phyloP scores from a whole-genome alignment of 2,113 vertebrate species.

The Climacteris rufus region DNA sequence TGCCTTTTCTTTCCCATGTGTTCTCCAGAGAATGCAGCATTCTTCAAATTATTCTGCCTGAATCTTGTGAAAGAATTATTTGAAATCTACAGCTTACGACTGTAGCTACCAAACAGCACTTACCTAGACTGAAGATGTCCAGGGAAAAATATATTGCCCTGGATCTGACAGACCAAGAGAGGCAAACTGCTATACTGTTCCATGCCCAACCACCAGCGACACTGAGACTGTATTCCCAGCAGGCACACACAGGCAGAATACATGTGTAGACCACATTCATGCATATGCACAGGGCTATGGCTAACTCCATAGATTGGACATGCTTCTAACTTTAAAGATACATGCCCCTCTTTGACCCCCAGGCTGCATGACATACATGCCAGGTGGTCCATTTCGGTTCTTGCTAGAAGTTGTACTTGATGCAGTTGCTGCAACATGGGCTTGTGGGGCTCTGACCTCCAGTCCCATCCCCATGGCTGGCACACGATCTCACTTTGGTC shows the following conservation, averaged over 20 bases:
- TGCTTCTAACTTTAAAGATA: neutral
- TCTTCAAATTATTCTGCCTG: neutral
- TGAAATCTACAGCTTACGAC: neutral
- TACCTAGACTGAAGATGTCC: neutral
- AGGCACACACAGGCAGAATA: neutral
- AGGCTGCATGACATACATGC: neutral
- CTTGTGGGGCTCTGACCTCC: neutral
- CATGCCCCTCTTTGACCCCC: accelerated
- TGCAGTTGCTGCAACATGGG: neutral
- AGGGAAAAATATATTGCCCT: neutral
- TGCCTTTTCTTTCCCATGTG: neutral
- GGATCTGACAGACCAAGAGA: neutral
- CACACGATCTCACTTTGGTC: accelerated
- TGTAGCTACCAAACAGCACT: neutral
- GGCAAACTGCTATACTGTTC: neutral
- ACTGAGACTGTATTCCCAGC: neutral
- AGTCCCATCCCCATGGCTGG: neutral
- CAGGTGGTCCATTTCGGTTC: neutral
- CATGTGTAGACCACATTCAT: accelerated
- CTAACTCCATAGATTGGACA: neutral
- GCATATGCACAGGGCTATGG: neutral
- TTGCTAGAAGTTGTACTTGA: neutral
- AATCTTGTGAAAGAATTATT: neutral
- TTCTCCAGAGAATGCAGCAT: neutral
- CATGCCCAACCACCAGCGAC: neutral